These are phyloP conservation scores for Eclectus roratus DNA, from an alignment of 2,113 vertebrate genomes.

Conservation along the genomic window DNA sequence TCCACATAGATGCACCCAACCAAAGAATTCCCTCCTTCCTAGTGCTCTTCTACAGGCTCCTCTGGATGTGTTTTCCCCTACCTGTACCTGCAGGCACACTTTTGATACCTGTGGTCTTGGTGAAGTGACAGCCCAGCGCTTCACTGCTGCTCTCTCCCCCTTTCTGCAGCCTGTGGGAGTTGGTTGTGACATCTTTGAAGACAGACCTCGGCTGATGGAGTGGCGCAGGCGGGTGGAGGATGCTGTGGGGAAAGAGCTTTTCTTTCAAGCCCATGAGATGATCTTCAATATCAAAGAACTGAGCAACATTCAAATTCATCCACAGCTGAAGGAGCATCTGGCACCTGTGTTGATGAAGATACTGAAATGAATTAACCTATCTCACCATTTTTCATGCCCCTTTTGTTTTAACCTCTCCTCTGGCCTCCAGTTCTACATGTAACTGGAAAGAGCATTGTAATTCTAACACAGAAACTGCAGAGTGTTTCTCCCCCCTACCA, in stretches of 20 bases:
- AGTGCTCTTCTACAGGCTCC: not conserved
- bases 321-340: conserved; percentile 63
- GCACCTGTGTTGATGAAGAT: conserved; percentile 69
- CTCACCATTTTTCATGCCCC: not conserved
- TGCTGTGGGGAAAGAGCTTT: conserved; percentile 77
- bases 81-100: not conserved
- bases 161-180: conserved; percentile 75
- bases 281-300: conserved; percentile 70
- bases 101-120: not conserved
- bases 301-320: conserved; percentile 60
- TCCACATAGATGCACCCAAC: rapidly evolving
- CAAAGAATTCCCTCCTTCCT: not conserved
- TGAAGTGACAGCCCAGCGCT: not conserved
- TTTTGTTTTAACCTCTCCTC: not conserved
- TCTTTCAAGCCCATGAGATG: conserved; percentile 76
- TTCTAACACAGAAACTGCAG: not conserved
- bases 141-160: not conserved
- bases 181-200: conserved; percentile 77
- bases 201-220: conserved; percentile 72
- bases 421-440: not conserved
- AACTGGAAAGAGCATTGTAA: not conserved
- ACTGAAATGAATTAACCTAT: conserved; percentile 59
- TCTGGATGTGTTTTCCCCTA: not conserved
- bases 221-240: conserved; percentile 82
- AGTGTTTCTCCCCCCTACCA: not conserved